Base-by-base conservation (phyloP, 2,797 vertebrate genomes). In the Novumbra hubbsi region DNA sequence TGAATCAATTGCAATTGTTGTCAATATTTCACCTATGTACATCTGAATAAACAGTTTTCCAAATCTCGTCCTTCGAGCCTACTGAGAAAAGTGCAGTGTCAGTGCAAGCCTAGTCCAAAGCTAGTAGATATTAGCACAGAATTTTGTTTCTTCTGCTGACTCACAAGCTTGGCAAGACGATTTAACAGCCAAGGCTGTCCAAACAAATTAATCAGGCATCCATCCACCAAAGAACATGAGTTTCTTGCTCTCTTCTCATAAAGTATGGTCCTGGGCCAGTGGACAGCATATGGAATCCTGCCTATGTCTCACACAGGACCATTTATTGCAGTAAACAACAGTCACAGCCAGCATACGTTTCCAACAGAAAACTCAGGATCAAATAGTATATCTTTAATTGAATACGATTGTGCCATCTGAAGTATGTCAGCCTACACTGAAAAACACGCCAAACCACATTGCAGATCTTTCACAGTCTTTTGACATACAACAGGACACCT, bases 141-240 rank as follows among this genome's bases (percentile, higher is more conserved):
- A 64, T 64, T 5, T 14, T 28, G 62, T 28, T 30, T 64, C 15
- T 64, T 17, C 15, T 55, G 16, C 52, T 55, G 62, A 64, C 62
- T 64, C 27, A 17, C 62, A 64, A 32, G 14, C 57, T 62, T 62
- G 21, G 21, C 28, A 62, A 24, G 57, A 9, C 5, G 24, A 62
- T 62, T 28, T 62, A 24, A 62, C 16, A 64, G 62, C 15, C 24
- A 64, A 64, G 28, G 24, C 62, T 32, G 62, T 64, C 62, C 62
- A 64, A 64, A 64, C 62, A 64, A 28, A 64, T 64, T 12, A 32
- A 27, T 32, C 62, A 64, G 24, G 28, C 27, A 64, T 64, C 62
- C 55, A 60, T 64, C 62, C 55, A 12, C 55, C 55, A 60, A 60
- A 24, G 55, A 60, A 60, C 55, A 60, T 60, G 55, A 60, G 55